Base-by-base conservation (phyloP, 2,888 invertebrate species). In the Erebia ligea region DNA sequence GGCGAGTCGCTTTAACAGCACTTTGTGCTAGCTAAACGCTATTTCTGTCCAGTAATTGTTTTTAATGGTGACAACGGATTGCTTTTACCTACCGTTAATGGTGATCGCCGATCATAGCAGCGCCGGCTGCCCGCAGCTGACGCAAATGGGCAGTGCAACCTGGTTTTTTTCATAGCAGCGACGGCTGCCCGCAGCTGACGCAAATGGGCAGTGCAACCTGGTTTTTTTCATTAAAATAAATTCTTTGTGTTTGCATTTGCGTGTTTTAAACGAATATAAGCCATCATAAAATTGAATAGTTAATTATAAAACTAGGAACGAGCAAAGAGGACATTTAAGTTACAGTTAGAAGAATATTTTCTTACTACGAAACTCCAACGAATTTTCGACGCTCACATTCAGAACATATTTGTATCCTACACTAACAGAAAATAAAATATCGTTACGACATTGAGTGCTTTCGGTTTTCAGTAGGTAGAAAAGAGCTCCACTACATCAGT, bases 51-150 rank as follows among this genome's bases (percentile, higher is more conserved):
- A 25, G 68, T 66, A 72, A 72, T 74, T 68, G 74, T 72, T 64
- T 50, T 65, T 70, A 74, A 74, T 68, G 70, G 67, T 70, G 74
- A 74, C 74, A 74, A 72, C 74, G 68, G 54, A 72, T 72, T 52
- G 72, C 74, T 70, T 72, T 74, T 74, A 19, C 54, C 54, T 19
- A 72, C 70, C 67, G 72, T 72, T 74, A 70, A 72, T 68, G 69
- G 21, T 69, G 69, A 56, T 71, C 42, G 40, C 54, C 8, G 63
- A 57, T 50, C 2, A 54, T 9, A 19, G 17, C 9, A 3, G 19
- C 10, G 17, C 54, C 19, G 54, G 9, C 17, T 19, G 54, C 9
- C 1, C 11, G 54, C 54, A 19, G 10, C 10, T 19, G 19, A 8
- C 19, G 17, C 8, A 54, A 2, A 3, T 9, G 54, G 9, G 10